Percentiles rank a stretch among this genome's conserved stretches.
phyloP scores from a whole-genome alignment of 2,113 vertebrate species.

The Etia nguti region DNA sequence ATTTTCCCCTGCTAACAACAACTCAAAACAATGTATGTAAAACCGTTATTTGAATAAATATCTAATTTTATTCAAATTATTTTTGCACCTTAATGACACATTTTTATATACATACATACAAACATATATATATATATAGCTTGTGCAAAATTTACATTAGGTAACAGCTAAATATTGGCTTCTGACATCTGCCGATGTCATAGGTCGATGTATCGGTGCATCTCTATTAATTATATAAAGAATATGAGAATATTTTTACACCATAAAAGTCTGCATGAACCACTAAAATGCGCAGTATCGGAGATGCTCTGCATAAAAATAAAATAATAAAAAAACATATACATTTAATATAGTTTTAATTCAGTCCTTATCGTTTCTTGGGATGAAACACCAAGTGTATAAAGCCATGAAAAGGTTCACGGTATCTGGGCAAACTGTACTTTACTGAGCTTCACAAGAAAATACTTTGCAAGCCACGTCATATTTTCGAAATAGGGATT shows the following conservation, averaged over 20 bases:
- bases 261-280: neutral
- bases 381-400: neutral
- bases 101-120: neutral
- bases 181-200: neutral
- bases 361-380: neutral
- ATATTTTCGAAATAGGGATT: neutral
- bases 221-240: neutral
- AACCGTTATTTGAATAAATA: neutral
- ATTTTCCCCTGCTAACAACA: accelerated
- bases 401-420: neutral
- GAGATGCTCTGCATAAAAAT: neutral
- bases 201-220: neutral
- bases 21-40: neutral
- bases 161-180: neutral
- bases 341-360: neutral
- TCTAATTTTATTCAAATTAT: neutral
- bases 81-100: neutral
- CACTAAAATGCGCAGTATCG: accelerated
- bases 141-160: neutral
- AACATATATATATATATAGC: neutral
- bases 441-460: neutral
- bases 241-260: neutral
- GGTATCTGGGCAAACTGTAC: neutral
- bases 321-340: neutral
- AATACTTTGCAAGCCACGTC: neutral